A percentile compares a stretch with the other conserved stretches of the same genome.
Conservation (phyloP, 2,888 invertebrate species). For the Caenorhabditis virilis region DNA sequence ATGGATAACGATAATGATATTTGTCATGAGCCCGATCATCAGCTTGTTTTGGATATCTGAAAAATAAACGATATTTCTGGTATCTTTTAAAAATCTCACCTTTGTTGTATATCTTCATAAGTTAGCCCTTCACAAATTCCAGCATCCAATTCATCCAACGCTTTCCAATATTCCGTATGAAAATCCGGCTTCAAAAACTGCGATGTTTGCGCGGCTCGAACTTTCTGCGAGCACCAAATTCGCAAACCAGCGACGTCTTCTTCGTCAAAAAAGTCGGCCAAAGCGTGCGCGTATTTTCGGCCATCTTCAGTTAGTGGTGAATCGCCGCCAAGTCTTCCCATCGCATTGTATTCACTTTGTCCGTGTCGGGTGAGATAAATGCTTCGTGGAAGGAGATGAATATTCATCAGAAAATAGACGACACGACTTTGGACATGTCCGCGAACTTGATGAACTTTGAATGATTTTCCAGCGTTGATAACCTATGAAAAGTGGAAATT, state of each 20-base stretch:
- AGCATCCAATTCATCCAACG: slow-evolving; percentile 95
- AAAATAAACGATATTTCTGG: too few relatives aligned
- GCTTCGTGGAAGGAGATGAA: slow-evolving; percentile 93
- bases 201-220: slow-evolving; percentile 89
- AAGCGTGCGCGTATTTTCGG: slow-evolving; percentile 67
- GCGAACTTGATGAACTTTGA: slow-evolving; percentile 71
- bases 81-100: too few relatives aligned
- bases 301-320: slow-evolving; percentile 82
- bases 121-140: slow-evolving; percentile 76
- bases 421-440: slow-evolving; percentile 93
- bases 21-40: slow-evolving; percentile 88
- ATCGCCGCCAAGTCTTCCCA: slow-evolving; percentile 93
- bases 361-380: slow-evolving; percentile 97
- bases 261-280: slow-evolving; percentile 68
- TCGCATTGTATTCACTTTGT: slow-evolving; percentile 88
- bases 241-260: slow-evolving; percentile 83
- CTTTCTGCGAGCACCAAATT: slow-evolving; percentile 91
- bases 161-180: slow-evolving; percentile 84
- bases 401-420: slow-evolving; percentile 98
- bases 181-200: slow-evolving; percentile 70
- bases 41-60: slow-evolving; percentile 82
- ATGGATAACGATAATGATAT: slow-evolving; percentile 73
- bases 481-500: too few relatives aligned
- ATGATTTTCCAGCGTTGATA: slow-evolving; percentile 73
- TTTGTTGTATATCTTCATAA: slow-evolving; percentile 87